Percentiles rank a stretch among this genome's conserved stretches.
Evolutionary conservation across 2,113 vertebrate species (phyloP).

Genomic region (Misgurnus mizolepis): DNA sequence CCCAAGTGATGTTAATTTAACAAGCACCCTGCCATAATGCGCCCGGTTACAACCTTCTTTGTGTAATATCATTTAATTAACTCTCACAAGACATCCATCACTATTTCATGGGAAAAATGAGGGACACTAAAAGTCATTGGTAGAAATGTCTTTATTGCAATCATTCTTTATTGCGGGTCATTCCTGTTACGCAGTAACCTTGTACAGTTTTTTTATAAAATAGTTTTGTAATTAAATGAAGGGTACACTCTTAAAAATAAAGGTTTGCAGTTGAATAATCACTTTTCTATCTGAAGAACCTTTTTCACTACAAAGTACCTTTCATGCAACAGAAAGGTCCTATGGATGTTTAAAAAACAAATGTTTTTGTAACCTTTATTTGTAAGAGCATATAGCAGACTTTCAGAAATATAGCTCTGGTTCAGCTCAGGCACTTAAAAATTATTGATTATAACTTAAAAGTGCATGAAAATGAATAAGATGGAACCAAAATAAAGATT

Average conservation of each 20-base stretch:
- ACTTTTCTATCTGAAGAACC: no score
- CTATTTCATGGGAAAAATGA: not conserved
- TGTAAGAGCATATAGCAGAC: no score
- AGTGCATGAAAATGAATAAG: not conserved
- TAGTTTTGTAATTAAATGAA: not conserved
- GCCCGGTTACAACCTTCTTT: no score
- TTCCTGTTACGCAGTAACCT: not conserved
- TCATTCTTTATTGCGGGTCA: not conserved
- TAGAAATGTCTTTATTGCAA: constrained; percentile 6
- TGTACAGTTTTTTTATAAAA: not conserved
- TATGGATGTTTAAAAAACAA: no score
- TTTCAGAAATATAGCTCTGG: not conserved
- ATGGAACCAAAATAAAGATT: no score
- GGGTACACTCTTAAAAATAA: no score
- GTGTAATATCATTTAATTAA: not conserved
- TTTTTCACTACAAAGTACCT: no score
- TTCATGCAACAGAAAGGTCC: no score
- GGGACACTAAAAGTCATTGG: not conserved
- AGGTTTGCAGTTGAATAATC: no score
- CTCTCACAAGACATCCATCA: not conserved
- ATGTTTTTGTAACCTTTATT: no score
- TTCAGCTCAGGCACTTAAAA: not conserved
- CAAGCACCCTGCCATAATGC: not conserved
- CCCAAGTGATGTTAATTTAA: not conserved
- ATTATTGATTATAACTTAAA: not conserved